Base-by-base conservation (phyloP, 2,797 vertebrate genomes). In the Bovichtus diacanthus region DNA sequence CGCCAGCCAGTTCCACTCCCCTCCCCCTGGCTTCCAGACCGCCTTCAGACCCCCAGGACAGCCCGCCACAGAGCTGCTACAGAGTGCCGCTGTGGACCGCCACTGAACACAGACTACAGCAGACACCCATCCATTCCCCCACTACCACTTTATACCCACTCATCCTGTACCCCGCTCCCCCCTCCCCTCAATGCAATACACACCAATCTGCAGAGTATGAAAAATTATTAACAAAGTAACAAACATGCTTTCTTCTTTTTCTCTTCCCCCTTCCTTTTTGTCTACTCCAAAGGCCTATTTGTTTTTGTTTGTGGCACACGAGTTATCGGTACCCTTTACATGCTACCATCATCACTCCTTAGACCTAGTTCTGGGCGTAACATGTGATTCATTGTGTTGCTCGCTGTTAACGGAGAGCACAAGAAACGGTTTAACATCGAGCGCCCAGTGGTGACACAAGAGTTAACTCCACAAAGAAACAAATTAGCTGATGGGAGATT, bases 1-100 rank as follows among this genome's bases (percentile, higher is more conserved):
- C 70, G 92, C 96, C 95, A 97, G 95, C 91, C 95, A 95, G 87
- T 98, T 97, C 93, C 98, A 99, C 92, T 98, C 97, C 90, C 98
- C 98, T 68, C 97, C 98, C 56, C 98, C 98, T 86, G 98, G 98
- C 91, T 99, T 99, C 92, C 98, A 98, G 96, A 97, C 97, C 88
- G 96, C 98, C 94, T 99, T 99, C 97, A 99, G 98, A 98, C 96
- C 97, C 92, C 96, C 97, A 86, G 97, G 95, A 95, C 99, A 99
- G 97, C 96, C 96, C 81, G 94, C 97, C 95, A 97, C 98, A 97
- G 98, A 99, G 96, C 96, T 99, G 96, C 95, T 99, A 98, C 98
- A 99, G 97, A 99, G 97, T 88, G 97, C 98, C 81, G 95, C 97
- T 70, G 96, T 97, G 96, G 97, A 99, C 95, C 98, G 97, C 95